These are phyloP conservation scores for Musca vetustissima DNA, from an alignment of 1,140 invertebrate genomes.

Conservation along the genomic window DNA sequence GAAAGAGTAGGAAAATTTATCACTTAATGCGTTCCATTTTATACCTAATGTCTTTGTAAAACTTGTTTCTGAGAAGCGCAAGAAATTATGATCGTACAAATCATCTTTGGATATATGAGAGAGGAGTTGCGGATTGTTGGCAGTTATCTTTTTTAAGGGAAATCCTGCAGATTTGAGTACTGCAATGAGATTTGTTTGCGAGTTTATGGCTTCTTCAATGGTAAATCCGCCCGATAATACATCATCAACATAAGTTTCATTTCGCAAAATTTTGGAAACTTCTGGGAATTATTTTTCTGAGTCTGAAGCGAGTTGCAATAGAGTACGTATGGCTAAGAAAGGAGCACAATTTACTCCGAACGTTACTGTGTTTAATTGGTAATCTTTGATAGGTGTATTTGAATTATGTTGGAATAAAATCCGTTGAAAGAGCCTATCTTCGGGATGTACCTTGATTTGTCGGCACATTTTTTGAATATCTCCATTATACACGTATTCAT, in stretches of 20 bases:
- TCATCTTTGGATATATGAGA: not conserved
- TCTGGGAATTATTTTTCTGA: not conserved
- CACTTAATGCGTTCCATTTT: constrained; percentile 1
- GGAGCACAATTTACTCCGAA: constrained; percentile 4
- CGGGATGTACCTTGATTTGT: not conserved
- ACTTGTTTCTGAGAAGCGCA: not conserved
- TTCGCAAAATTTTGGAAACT: not conserved
- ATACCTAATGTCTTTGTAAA: not conserved
- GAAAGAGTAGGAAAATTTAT: not conserved
- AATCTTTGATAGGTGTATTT: not conserved
- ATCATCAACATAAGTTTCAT: constrained; percentile 19
- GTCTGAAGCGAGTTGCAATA: not conserved
- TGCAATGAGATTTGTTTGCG: not conserved
- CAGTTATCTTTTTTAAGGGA: not conserved
- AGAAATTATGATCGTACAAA: constrained; percentile 1
- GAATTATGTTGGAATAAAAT: not conserved
- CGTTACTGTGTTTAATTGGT: not conserved
- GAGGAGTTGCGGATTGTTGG: not conserved
- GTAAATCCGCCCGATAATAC: not conserved
- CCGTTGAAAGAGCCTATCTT: not conserved
- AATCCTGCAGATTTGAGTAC: not conserved
- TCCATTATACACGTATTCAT: not conserved
- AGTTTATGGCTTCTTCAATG: not conserved
- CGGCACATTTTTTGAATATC: not conserved
- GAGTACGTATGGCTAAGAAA: not conserved